Percentiles rank a stretch among this genome's conserved stretches.
Conservation (phyloP, 2,888 invertebrate species). For the Ormyrus pomaceus region DNA sequence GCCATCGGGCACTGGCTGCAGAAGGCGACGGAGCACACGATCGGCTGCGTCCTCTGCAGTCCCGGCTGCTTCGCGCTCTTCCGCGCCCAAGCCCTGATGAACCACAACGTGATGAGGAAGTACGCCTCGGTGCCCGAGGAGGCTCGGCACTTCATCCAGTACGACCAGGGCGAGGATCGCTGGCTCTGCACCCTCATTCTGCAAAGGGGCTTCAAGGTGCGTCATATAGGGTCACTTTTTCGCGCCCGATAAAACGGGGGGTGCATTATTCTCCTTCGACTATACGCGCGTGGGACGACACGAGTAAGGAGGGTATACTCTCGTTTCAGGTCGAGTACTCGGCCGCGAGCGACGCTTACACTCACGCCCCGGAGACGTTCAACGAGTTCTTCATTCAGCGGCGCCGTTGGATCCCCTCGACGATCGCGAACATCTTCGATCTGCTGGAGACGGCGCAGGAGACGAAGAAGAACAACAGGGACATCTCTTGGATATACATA, state of each 20-base stretch:
- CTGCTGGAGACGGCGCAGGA: conserved; percentile 86
- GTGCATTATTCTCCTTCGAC: too few species aligned
- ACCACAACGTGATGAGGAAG: conserved; percentile 91
- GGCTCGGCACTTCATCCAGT: conserved; percentile 92
- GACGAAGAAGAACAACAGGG: conserved; percentile 90
- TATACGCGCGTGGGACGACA: too few species aligned
- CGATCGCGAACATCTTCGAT: conserved; percentile 96
- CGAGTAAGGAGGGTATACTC: too few species aligned
- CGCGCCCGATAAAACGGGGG: too few species aligned
- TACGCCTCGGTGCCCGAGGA: conserved; percentile 88
- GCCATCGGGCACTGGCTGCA: conserved; percentile 96
- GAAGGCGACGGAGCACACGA: conserved; percentile 93
- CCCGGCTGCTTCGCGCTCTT: conserved; percentile 96
- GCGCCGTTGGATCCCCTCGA: conserved; percentile 96
- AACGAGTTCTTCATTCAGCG: conserved; percentile 96
- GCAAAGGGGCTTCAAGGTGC: conserved; percentile 89
- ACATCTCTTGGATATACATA: conserved; percentile 90
- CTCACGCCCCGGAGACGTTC: conserved; percentile 95
- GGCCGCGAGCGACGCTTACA: conserved; percentile 96
- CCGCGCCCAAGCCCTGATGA: conserved; percentile 92
- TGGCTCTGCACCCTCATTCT: conserved; percentile 95
- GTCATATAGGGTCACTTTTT: too few species aligned
- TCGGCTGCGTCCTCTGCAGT: conserved; percentile 93
- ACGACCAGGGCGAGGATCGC: conserved; percentile 97
- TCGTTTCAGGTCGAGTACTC: conserved; percentile 86